A percentile compares a stretch with the other conserved stretches of the same genome.
Evolutionary conservation across 2,888 invertebrate genomes (phyloP).

Genomic region (Pantelozetes paolii): DNA sequence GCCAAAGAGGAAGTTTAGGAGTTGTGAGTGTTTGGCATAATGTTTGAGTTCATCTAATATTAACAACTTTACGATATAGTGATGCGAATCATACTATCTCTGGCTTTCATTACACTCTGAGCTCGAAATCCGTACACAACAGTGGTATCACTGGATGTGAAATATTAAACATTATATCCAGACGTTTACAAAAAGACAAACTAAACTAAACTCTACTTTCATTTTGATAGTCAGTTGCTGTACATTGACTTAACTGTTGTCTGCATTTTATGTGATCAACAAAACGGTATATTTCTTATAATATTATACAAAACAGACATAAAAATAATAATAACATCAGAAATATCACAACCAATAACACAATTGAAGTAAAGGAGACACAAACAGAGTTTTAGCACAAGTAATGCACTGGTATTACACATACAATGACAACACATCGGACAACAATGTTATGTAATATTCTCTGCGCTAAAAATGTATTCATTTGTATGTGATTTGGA

Average conservation of each 20-base stretch:
- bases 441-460: not conserved
- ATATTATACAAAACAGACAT: not conserved
- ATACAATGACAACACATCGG: slow-evolving; percentile 6
- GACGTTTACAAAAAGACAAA: not conserved
- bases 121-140: not conserved
- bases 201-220: not conserved
- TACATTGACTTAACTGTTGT: not conserved
- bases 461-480: not conserved
- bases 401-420: not conserved
- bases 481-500: not conserved
- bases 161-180: not conserved
- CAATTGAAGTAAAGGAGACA: slow-evolving; percentile 2
- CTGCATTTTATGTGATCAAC: not conserved
- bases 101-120: not conserved
- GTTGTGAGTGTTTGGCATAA: slow-evolving; percentile 14
- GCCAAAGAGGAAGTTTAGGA: slow-evolving; percentile 11
- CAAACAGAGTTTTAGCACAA: not conserved
- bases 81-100: not conserved
- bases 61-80: not conserved
- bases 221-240: not conserved
- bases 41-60: slow-evolving; percentile 9
- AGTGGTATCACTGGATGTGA: not conserved
- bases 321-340: slow-evolving; percentile 15
- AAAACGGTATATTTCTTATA: not conserved
- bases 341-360: not conserved